Conservation (phyloP, 1,140 invertebrate genomes). For the Tetragonula clypearis region DNA sequence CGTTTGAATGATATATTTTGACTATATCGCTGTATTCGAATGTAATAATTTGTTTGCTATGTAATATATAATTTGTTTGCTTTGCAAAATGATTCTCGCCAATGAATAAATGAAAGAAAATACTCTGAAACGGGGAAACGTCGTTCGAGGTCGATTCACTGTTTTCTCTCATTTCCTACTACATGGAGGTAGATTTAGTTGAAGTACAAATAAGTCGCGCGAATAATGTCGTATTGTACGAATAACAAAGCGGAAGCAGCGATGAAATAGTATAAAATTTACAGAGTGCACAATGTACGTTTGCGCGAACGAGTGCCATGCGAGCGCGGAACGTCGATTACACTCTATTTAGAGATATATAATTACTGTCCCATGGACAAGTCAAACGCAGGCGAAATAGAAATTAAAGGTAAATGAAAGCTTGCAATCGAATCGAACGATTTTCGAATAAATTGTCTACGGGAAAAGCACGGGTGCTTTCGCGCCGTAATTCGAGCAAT, state of each 20-base stretch:
- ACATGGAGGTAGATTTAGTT: background rate
- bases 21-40: too few species aligned
- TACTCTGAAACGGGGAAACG: too few species aligned
- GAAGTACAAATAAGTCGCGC: background rate
- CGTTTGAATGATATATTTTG: too few species aligned
- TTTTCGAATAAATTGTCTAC: slow-evolving; percentile 23
- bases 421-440: slow-evolving; percentile 33
- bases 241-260: background rate
- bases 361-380: slow-evolving; percentile 21
- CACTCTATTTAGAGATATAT: slow-evolving; percentile 7
- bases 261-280: background rate
- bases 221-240: background rate
- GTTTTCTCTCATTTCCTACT: background rate
- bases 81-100: too few species aligned
- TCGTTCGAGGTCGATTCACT: background rate
- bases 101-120: too few species aligned
- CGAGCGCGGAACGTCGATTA: background rate
- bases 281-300: background rate
- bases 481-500: background rate
- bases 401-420: slow-evolving; percentile 43
- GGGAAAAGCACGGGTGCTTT: background rate
- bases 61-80: too few species aligned
- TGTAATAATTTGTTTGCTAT: too few species aligned
- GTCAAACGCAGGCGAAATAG: slow-evolving; percentile 29
- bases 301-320: background rate